Base-by-base conservation (phyloP, 2,113 vertebrate genomes). In the Neogobius melanostomus region DNA sequence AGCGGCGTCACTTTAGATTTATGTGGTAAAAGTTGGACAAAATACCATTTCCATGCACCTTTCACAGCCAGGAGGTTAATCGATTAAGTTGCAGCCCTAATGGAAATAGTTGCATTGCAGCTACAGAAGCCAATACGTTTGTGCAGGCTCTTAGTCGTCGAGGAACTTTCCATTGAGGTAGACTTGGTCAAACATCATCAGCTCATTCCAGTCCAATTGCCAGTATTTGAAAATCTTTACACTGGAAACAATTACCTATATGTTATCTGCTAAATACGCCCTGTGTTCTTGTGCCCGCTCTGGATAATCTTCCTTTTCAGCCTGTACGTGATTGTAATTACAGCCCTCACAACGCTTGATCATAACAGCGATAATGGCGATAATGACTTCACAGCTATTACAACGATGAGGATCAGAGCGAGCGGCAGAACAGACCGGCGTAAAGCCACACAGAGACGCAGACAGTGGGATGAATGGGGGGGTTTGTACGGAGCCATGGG, bases 351-450 rank as follows among this genome's bases (percentile, higher is more conserved):
- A 44, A n/a, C 6, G 59, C 59, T 44, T 51, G 74, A 77, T 49
- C 46, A 60, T 52, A 68, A 75, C 46, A 60, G 47, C 4, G 64
- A 56, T 77, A 74, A 81, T 78, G 62, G 80, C 56, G 50, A 59
- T 82, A 73, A 80, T 70, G 70, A 46, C 66, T 82, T 83, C 72
- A 78, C 62, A 6, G 56, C 73, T 44, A 82, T 81, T 66, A 76
- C 1, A 50, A 45, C 60, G 70, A 82, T 80, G 48, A 68, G 8
- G 57, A 74, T 78, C 69, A 62, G 50, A 66, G 66, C n/a, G 53
- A 67, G 59, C 8, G 36, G 64, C 52, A 54, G 7, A 6, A n/a
- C 14, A 64, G 74, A 56, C 7, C 65, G 54, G 52, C 52, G 21
- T 67, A 80, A 75, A 75, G 74, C 72, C 77, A 64, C 72, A 63